Percentiles rank a stretch among this genome's conserved stretches.
Evolutionary conservation across 2,113 vertebrate genomes (phyloP).

Genomic region (Tichodroma muraria): DNA sequence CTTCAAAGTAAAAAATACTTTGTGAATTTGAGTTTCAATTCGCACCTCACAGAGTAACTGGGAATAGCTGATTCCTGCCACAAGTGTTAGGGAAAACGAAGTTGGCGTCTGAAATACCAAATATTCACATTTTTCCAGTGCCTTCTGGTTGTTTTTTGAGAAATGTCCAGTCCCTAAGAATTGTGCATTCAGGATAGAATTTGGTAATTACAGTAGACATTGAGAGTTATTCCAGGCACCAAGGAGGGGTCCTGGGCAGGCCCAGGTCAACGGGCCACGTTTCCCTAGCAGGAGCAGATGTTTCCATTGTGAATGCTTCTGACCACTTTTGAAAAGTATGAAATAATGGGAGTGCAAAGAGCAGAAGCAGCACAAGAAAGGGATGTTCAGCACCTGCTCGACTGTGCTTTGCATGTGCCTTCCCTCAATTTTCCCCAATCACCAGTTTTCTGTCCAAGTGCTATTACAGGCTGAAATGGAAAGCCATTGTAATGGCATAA

Average conservation of each 20-base stretch:
- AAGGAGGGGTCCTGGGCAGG: neutral
- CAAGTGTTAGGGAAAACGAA: neutral
- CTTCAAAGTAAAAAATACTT: neutral
- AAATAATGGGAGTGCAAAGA: neutral
- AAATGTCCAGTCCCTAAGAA: neutral
- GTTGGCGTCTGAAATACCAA: neutral
- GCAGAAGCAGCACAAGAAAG: neutral
- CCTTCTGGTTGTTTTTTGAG: neutral
- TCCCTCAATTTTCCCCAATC: neutral
- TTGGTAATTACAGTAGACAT: neutral
- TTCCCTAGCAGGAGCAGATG: neutral
- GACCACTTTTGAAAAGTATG: neutral
- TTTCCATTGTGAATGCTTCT: neutral
- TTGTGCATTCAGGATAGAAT: neutral
- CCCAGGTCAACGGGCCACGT: neutral
- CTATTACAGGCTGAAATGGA: neutral
- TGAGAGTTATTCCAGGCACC: neutral
- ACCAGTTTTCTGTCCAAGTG: neutral
- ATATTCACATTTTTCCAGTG: neutral
- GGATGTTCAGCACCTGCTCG: neutral
- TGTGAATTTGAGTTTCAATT: neutral
- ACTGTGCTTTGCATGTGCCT: neutral
- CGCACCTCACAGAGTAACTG: neutral
- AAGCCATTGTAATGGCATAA: neutral
- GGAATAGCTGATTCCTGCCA: neutral